Conservation (phyloP, 2,113 vertebrate species). For the Hippopotamus amphibius region DNA sequence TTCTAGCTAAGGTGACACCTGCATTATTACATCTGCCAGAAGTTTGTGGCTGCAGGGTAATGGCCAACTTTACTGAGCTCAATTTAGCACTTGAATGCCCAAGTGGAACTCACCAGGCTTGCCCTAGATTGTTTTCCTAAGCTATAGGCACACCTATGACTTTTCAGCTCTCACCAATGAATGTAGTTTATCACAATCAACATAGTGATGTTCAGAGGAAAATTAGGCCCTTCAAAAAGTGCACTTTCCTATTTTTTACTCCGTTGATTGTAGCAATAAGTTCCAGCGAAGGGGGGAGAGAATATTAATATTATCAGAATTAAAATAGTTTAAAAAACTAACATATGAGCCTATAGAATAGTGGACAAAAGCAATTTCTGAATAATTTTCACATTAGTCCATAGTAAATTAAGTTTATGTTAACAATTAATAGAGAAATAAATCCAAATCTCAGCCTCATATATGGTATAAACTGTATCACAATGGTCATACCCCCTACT, state of each 20-base stretch:
- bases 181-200: slow-evolving; percentile 48
- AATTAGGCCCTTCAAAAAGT: slow-evolving; percentile 28
- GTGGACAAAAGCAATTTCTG: background rate
- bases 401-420: slow-evolving; percentile 10
- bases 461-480: background rate
- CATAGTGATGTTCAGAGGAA: slow-evolving; percentile 3
- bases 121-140: slow-evolving; percentile 72
- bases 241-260: background rate
- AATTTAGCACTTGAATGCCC: slow-evolving; percentile 83
- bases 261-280: background rate
- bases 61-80: slow-evolving; percentile 76
- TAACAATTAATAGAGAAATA: slow-evolving; percentile 44
- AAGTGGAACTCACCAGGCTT: slow-evolving; percentile 70
- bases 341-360: background rate
- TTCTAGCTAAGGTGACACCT: slow-evolving; percentile 77
- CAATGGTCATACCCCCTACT: background rate
- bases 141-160: slow-evolving; percentile 55
- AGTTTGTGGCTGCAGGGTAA: slow-evolving; percentile 76
- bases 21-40: slow-evolving; percentile 74
- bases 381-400: background rate
- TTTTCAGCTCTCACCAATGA: slow-evolving; percentile 60
- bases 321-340: background rate
- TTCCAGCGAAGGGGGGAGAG: background rate
- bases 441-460: slow-evolving; percentile 6
- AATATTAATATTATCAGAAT: slow-evolving; percentile 26